Conservation (phyloP, 2,797 vertebrate species). For the Squalus acanthias region DNA sequence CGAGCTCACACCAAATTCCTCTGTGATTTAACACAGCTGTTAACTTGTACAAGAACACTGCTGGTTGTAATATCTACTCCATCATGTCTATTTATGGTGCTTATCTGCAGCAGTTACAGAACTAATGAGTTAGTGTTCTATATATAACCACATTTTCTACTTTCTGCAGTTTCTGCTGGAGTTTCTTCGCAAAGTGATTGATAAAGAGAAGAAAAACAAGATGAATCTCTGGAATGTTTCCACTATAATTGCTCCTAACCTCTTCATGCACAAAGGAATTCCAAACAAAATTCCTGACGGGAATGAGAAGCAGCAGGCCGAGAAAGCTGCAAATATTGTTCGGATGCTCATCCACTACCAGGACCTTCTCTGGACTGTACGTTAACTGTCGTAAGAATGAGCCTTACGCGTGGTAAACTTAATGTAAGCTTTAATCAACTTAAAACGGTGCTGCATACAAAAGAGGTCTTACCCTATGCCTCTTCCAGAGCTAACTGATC, state of each 20-base stretch:
- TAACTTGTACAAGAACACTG: neutral
- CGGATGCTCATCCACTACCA: conserved; percentile 80
- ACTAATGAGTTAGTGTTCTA: neutral
- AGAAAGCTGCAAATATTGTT: conserved; percentile 75
- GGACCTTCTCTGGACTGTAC: conserved; percentile 82
- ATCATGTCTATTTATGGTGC: neutral
- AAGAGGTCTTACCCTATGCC: too few species aligned
- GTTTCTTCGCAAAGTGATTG: conserved; percentile 80
- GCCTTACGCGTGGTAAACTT: too few species aligned
- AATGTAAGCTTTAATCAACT: too few species aligned
- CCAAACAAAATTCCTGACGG: conserved; percentile 68
- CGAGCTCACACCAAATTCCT: neutral
- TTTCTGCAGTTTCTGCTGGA: conserved; percentile 72
- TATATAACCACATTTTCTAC: neutral
- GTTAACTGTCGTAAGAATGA: too few species aligned
- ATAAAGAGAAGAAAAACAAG: conserved; percentile 72
- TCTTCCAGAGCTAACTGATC: too few species aligned
- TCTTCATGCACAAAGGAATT: conserved; percentile 78
- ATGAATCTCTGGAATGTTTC: conserved; percentile 91
- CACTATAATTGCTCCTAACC: conserved; percentile 87
- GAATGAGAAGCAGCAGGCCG: conserved; percentile 75
- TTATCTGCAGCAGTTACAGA: neutral
- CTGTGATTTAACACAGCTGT: neutral
- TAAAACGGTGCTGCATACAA: too few species aligned
- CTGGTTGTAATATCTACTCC: neutral